Evolutionary conservation across 2,888 invertebrate genomes (phyloP).

Genomic region (Panzeria rudis): DNA sequence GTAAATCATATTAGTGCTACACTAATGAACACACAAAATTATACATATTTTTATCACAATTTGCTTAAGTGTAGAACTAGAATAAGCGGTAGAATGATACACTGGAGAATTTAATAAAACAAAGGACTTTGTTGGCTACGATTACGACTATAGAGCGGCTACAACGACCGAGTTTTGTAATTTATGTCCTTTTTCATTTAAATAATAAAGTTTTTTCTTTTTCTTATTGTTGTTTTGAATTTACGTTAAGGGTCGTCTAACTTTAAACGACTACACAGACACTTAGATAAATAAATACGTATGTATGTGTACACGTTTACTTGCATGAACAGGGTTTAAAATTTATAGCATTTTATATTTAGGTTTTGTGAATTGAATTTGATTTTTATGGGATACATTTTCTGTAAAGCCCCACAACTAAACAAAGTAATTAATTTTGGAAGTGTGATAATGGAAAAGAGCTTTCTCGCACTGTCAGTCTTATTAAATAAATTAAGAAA

Average conservation of each 20-base stretch:
- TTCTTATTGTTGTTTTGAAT: constrained; percentile 44
- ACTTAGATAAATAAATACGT: background rate
- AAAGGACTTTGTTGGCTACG: constrained; percentile 62
- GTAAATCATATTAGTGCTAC: background rate
- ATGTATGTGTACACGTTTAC: background rate
- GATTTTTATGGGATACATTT: constrained; percentile 66
- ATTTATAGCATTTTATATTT: constrained; percentile 70
- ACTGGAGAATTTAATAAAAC: constrained; percentile 48
- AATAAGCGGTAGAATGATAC: background rate
- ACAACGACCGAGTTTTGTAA: constrained; percentile 73
- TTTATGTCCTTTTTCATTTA: constrained; percentile 73
- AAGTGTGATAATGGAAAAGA: constrained; percentile 58
- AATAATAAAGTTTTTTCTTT: constrained; percentile 54
- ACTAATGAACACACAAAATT: background rate
- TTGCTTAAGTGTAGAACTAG: constrained; percentile 23
- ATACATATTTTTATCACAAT: constrained; percentile 32
- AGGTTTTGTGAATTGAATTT: constrained; percentile 68
- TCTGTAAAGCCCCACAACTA: constrained; percentile 22
- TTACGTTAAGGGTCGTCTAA: constrained; percentile 56
- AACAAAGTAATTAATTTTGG: constrained; percentile 70
- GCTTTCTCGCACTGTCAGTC: background rate
- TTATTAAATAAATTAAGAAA: background rate
- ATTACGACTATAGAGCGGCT: constrained; percentile 40
- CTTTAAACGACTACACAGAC: constrained; percentile 15
- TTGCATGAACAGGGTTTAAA: constrained; percentile 32